These are phyloP conservation scores for Parazoanthus atlanticus DNA, from an alignment of 92 coral and sea anemone species.

Conservation along the genomic window DNA sequence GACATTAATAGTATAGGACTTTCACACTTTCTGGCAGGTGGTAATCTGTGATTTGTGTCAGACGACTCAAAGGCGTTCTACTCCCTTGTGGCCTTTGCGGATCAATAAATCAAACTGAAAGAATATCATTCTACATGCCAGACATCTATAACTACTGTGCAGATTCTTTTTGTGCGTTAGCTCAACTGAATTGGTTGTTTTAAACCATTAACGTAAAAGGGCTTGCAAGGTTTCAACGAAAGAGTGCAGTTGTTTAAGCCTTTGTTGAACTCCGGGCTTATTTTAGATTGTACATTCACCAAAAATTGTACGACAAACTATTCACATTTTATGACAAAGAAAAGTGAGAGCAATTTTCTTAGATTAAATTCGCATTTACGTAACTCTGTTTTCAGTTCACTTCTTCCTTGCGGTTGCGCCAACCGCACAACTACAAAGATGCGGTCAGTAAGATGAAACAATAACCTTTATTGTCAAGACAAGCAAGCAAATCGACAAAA, in stretches of 20 bases:
- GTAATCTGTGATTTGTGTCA: constrained; percentile 1
- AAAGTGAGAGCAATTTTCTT: too few relatives aligned
- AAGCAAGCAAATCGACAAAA: neutral
- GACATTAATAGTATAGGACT: neutral
- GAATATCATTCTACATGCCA: neutral
- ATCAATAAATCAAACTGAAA: neutral
- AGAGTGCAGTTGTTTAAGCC: neutral
- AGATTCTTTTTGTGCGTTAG: neutral
- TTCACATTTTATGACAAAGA: too few relatives aligned
- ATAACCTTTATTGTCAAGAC: neutral
- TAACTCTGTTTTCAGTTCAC: neutral
- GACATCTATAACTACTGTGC: neutral
- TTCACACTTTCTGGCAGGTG: constrained; percentile 23
- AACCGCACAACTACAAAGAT: neutral
- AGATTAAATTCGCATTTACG: too few relatives aligned
- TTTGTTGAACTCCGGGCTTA: neutral
- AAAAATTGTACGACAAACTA: neutral
- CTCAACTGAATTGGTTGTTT: neutral
- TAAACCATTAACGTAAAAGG: too few relatives aligned
- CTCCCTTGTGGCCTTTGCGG: neutral
- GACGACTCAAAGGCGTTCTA: neutral
- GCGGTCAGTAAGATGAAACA: neutral
- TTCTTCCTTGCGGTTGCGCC: neutral
- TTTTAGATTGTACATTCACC: neutral
- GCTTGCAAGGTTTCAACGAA: neutral